Evolutionary conservation across 2,113 vertebrate species (phyloP), one percentile per base, ranked within the genome.

Genomic region (Nothoprocta perdicaria): DNA sequence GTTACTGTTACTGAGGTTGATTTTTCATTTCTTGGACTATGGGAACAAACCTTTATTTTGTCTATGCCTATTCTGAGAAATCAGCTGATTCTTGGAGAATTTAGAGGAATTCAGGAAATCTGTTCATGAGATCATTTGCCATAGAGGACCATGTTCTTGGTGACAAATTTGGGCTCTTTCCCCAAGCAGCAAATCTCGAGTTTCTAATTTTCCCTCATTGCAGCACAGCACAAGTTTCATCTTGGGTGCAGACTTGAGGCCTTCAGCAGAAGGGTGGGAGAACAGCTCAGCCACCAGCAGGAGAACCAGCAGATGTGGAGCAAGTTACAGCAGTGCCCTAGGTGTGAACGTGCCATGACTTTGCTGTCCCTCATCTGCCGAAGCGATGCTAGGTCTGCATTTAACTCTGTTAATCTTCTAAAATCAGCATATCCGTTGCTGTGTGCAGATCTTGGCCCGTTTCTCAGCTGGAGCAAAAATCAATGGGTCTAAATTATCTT

Each of bases 131-230:
- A 61, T 41, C 5, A 7, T 67, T 88, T 80, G 27, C 48, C 16
- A 14, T 1, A 43, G 33, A 45, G 13, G 15, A n/a, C n/a, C 0
- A 17, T 38, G 45, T 58, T 84, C 35, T 22, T 9, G 9, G 4
- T 0, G 4, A 19, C n/a, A 71, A 74, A 13, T 33, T 40, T 4
- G 1, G 10, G 2, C 4, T 50, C 7, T 46, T 13, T 52, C 24
- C 24, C 8, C 21, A 19, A 0, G 57, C n/a, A 55, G 0, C 0
- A 9, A 33, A 7, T 18, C 8, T 16, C 10, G 11, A 12, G 31
- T 43, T 46, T 67, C 35, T 48, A 3, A 18, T 15, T 66, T 85
- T 41, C n/a, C 18, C 26, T 55, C 16, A 8, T 4, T 60, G 27
- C 10, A 75, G 38, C 38, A 15, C 62, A 2, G 1, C 3, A 1